phyloP scores from a whole-genome alignment of 2,888 invertebrate genomes.

The Sphaerophoria rueppellii region DNA sequence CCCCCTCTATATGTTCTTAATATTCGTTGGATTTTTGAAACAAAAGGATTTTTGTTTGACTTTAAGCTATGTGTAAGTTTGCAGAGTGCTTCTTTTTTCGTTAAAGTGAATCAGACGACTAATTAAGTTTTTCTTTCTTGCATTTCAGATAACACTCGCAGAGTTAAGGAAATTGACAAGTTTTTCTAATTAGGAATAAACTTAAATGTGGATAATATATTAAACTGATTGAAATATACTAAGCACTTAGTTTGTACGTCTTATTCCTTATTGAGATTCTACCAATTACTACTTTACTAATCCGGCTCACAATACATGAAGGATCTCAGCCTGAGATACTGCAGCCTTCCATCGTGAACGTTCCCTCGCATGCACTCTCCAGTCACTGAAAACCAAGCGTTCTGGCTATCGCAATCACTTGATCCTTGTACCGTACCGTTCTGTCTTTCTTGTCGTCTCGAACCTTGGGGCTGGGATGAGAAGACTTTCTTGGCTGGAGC shows the following conservation, averaged over 20 bases:
- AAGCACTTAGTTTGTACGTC: not conserved
- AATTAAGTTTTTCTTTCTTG: conserved; percentile 1
- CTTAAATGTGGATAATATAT: conserved; percentile 4
- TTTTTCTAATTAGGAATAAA: conserved; percentile 2
- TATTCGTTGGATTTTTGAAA: conserved; percentile 49
- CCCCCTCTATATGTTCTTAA: conserved; percentile 45
- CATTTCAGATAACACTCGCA: conserved; percentile 60
- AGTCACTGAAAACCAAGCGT: too few relatives aligned
- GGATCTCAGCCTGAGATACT: too few relatives aligned
- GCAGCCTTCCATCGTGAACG: too few relatives aligned
- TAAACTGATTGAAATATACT: not conserved
- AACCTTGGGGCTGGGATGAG: too few relatives aligned
- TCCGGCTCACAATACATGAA: too few relatives aligned
- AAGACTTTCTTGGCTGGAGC: too few relatives aligned
- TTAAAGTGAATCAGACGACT: not conserved
- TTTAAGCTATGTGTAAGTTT: conserved; percentile 48
- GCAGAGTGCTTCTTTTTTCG: not conserved
- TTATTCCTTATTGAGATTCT: not conserved
- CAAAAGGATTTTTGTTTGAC: conserved; percentile 27
- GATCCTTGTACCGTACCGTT: too few relatives aligned
- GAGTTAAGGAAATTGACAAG: conserved; percentile 49
- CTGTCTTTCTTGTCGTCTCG: too few relatives aligned
- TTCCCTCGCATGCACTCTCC: too few relatives aligned
- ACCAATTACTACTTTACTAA: too few relatives aligned
- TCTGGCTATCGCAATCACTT: too few relatives aligned